These are phyloP conservation scores for Varecia variegata DNA, from an alignment of 2,797 vertebrate species.

Conservation along the genomic window DNA sequence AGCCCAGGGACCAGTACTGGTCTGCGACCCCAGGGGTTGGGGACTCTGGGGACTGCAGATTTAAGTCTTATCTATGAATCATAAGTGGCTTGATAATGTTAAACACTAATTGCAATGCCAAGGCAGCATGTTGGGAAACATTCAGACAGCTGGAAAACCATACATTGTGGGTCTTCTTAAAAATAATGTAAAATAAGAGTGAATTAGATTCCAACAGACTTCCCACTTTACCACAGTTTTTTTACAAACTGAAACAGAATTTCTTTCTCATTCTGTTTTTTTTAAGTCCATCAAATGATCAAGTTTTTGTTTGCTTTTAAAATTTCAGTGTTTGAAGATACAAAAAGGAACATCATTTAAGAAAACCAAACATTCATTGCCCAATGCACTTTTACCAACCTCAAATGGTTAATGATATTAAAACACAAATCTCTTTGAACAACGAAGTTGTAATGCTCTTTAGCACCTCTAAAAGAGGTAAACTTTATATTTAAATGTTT, in stretches of 20 bases:
- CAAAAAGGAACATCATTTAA: background rate
- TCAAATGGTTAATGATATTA: background rate
- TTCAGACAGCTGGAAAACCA: background rate
- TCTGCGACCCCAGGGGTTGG: too few species aligned
- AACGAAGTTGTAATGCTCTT: background rate
- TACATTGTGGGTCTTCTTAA: slow-evolving; percentile 3
- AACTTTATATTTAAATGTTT: background rate
- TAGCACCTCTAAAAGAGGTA: background rate
- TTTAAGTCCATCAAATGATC: background rate
- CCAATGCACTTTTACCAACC: background rate
- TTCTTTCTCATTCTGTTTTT: background rate
- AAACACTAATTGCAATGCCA: slow-evolving; percentile 31
- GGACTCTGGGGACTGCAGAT: background rate
- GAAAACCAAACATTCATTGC: background rate
- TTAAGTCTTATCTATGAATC: slow-evolving; percentile 59
- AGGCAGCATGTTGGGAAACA: background rate
- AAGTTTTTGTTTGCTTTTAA: background rate
- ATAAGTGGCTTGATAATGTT: slow-evolving; percentile 47
- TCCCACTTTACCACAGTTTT: background rate
- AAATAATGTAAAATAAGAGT: background rate
- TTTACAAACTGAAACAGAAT: background rate
- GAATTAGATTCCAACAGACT: slow-evolving; percentile 29
- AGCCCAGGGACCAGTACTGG: too few species aligned
- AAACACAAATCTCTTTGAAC: background rate
- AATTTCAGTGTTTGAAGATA: background rate